Evolutionary conservation across 2,888 invertebrate species (phyloP).

Genomic region (Entomobrya multifasciata): DNA sequence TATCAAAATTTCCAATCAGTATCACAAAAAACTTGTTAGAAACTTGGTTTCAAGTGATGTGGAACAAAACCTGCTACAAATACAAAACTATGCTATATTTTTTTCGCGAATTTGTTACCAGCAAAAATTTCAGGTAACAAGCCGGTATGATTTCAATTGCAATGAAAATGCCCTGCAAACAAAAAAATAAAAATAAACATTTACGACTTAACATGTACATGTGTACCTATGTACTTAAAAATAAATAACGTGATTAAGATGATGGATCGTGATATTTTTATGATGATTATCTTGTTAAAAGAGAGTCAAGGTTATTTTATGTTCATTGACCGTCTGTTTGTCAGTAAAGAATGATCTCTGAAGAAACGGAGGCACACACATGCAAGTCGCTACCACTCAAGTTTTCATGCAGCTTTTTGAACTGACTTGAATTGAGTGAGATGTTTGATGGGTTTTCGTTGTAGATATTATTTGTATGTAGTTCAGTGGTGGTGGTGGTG

Average conservation of each 20-base stretch:
- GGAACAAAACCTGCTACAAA: too few relatives aligned
- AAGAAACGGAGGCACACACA: too few relatives aligned
- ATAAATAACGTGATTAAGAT: slow-evolving; percentile 36
- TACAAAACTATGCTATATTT: too few relatives aligned
- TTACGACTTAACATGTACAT: neutral
- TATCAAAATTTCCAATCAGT: neutral
- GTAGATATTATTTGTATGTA: neutral
- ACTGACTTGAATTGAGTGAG: too few relatives aligned
- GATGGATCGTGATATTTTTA: slow-evolving; percentile 32
- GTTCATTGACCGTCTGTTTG: slow-evolving; percentile 49
- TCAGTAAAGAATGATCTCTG: neutral
- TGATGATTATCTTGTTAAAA: slow-evolving; percentile 37
- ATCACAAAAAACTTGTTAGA: too few relatives aligned
- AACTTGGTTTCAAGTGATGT: too few relatives aligned
- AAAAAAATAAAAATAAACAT: slow-evolving; percentile 13
- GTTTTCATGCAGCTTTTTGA: neutral
- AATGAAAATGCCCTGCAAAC: too few relatives aligned
- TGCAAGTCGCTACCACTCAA: too few relatives aligned
- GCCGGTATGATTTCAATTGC: too few relatives aligned
- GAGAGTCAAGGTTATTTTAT: slow-evolving; percentile 61
- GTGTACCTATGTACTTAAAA: neutral
- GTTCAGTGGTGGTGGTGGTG: neutral
- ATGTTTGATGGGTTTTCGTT: too few relatives aligned
- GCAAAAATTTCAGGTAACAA: too few relatives aligned
- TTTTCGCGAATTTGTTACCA: too few relatives aligned